These are phyloP conservation scores for Nixonia krombeini DNA, from an alignment of 1,140 invertebrate species.

Conservation along the genomic window DNA sequence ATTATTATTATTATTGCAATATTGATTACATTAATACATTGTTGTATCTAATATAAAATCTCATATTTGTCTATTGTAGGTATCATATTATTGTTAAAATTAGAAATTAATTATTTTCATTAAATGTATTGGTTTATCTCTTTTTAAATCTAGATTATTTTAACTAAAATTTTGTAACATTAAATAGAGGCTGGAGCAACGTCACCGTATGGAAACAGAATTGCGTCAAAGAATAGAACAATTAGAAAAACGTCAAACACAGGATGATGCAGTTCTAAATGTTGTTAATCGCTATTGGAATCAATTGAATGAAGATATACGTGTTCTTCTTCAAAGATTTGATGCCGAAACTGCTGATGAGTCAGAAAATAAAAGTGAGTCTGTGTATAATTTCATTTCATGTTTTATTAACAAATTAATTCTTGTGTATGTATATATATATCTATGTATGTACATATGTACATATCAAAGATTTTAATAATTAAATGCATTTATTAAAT, in stretches of 20 bases:
- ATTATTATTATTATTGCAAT: too few species aligned
- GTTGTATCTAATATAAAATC: too few species aligned
- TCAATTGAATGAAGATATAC: conserved; percentile 96
- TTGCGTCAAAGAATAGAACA: conserved; percentile 94
- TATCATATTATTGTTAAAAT: too few species aligned
- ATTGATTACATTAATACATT: too few species aligned
- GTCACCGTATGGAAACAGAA: conserved; percentile 91
- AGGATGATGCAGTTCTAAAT: conserved; percentile 97
- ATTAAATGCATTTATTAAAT: too few species aligned
- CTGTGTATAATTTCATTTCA: conserved; percentile 9
- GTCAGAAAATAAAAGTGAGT: conserved; percentile 91
- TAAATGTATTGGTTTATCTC: too few species aligned
- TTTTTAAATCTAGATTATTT: too few species aligned
- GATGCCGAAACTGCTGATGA: conserved; percentile 98
- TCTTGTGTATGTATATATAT: too few species aligned
- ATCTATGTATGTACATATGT: too few species aligned
- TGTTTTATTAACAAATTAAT: conserved; percentile 12
- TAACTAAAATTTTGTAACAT: conserved; percentile 14
- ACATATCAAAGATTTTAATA: too few species aligned
- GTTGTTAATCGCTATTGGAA: conserved; percentile 99
- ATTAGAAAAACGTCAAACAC: conserved; percentile 95
- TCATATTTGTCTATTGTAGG: too few species aligned
- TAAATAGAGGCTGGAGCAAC: conserved; percentile 86
- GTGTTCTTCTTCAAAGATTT: conserved; percentile 94
- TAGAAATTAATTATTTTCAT: too few species aligned